Evolutionary conservation across 2,797 vertebrate genomes (phyloP), one percentile per base, ranked within the genome.

Genomic region (Epinephelus awoara): DNA sequence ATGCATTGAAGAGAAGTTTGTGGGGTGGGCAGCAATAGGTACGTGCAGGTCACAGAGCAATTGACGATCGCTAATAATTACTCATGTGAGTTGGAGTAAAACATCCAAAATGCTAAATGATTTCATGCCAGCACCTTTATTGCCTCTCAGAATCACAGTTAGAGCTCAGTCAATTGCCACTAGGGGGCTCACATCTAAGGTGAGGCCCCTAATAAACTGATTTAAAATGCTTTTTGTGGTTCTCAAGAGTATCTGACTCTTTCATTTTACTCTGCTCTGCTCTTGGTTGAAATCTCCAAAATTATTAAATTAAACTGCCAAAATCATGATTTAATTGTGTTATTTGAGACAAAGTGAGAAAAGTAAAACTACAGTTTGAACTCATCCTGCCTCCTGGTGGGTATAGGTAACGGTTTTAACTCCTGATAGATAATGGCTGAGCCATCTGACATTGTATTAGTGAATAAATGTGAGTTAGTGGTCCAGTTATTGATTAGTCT

Each of bases 141-240:
- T 29, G 11, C 23, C 55, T 54, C 38, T 44, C 6, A 34, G 23
- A 52, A 23, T 34, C 9, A 42, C 25, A 44, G 29, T 54, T 34
- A 23, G 62, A 40, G 54, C 80, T 18, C 55, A 47, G 47, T 13
- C 27, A 64, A 25, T 14, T 64, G 63, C 68, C 85, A 80, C 76
- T 82, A 80, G 76, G 38, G 78, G 86, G 78, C 82, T 29, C 13
- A 12, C 34, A 40, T 86, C 50, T 77, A 66, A 71, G 19, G 4
- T 15, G 1, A 68, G 27, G 64, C 0, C 56, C 59, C 29, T 29
- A 34, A 6, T 70, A 27, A 5, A 38, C 42, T 38, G 17, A 79
- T 77, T 71, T 70, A 25, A 79, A 83, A 70, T 51, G 44, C 46
- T 84, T 76, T 77, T 69, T 77, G 55, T 66, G 64, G 29, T 47